Evolutionary conservation across 2,888 invertebrate genomes (phyloP).

Genomic region (Acholoe squamosa): DNA sequence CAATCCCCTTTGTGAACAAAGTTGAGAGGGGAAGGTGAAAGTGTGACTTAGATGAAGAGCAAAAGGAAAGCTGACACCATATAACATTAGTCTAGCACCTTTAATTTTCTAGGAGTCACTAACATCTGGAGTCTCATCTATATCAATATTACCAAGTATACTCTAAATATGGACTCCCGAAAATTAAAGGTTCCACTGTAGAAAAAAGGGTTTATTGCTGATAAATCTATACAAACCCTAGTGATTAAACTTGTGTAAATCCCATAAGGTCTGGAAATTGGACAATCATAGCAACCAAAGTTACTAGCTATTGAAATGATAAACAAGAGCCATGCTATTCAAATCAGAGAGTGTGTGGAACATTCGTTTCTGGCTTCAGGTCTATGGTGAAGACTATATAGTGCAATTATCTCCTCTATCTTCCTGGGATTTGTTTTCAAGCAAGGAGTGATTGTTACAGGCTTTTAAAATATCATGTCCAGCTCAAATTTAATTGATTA

Average conservation of each 20-base stretch:
- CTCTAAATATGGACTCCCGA: background rate
- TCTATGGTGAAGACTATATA: no score
- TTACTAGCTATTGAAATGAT: conserved; percentile 19
- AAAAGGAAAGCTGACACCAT: conserved; percentile 31
- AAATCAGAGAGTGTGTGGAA: background rate
- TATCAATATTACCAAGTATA: background rate
- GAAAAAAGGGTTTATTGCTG: background rate
- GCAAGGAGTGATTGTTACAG: no score
- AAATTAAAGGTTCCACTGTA: background rate
- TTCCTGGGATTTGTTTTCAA: no score
- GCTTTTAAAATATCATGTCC: no score
- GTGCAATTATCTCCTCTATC: no score
- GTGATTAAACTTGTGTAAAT: conserved; percentile 41
- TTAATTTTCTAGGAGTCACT: background rate
- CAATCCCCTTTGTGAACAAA: no score
- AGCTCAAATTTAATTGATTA: no score
- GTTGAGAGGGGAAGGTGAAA: background rate
- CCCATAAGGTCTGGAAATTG: conserved; percentile 48
- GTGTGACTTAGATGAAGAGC: background rate
- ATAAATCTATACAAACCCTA: conserved; percentile 48
- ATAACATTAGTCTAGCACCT: background rate
- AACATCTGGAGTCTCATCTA: background rate
- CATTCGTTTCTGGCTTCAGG: no score
- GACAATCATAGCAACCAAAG: conserved; percentile 10
- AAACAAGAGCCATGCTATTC: background rate